Percentiles rank a stretch among this genome's conserved stretches.
Conservation (phyloP, 2,797 vertebrate species). For the Coluber constrictor region DNA sequence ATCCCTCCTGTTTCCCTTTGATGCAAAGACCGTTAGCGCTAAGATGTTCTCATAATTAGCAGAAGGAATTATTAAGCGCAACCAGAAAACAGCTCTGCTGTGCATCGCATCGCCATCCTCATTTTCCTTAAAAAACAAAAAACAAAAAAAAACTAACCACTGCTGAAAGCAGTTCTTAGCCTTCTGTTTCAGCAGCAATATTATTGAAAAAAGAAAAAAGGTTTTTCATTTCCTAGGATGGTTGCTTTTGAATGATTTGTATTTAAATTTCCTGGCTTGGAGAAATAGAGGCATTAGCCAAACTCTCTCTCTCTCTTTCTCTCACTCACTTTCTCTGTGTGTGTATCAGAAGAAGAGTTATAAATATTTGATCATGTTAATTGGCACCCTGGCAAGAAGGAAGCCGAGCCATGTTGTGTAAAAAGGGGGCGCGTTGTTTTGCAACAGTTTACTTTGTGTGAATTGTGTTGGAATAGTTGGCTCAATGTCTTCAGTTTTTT, state of each 20-base stretch:
- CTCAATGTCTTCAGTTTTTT: not conserved
- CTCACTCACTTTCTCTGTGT: too few species aligned
- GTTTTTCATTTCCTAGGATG: not conserved
- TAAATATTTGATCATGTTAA: slow-evolving; percentile 54
- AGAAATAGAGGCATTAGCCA: slow-evolving; percentile 35
- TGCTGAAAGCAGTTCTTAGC: not conserved
- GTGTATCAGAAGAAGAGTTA: slow-evolving; percentile 21
- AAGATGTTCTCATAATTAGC: not conserved
- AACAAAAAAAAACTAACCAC: not conserved
- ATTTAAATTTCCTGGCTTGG: slow-evolving; percentile 42
- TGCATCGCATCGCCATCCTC: not conserved
- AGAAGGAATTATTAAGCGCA: not conserved
- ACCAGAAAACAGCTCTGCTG: not conserved
- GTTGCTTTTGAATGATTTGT: slow-evolving; percentile 35
- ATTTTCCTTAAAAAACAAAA: not conserved
- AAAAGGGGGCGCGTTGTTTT: slow-evolving; percentile 39
- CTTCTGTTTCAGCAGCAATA: not conserved
- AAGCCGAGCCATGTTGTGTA: slow-evolving; percentile 36
- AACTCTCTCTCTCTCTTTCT: not conserved
- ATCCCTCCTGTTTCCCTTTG: not conserved
- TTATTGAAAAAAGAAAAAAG: too few species aligned
- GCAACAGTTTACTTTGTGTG: slow-evolving; percentile 41
- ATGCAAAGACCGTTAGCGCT: not conserved
- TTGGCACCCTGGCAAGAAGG: slow-evolving; percentile 42
- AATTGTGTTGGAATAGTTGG: not conserved